A percentile compares a stretch with the other conserved stretches of the same genome.
phyloP scores from a whole-genome alignment of 2,113 vertebrate genomes.

The Gopherus evgoodei region DNA sequence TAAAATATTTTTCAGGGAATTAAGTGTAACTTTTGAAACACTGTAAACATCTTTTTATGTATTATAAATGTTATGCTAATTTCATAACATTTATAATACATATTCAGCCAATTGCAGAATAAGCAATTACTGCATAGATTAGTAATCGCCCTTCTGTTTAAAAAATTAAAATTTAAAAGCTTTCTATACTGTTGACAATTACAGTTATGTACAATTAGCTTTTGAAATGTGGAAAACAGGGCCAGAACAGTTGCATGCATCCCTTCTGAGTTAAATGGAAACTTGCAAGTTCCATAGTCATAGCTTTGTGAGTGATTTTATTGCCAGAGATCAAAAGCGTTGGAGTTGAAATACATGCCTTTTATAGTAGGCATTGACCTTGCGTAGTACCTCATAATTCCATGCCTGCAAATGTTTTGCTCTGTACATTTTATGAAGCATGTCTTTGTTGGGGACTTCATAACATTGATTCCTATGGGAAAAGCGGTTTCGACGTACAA shows the following conservation, averaged over 20 bases:
- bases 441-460: not conserved
- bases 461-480: not conserved
- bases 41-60: not conserved
- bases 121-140: not conserved
- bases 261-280: not conserved
- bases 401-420: not conserved
- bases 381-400: not conserved
- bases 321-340: not conserved
- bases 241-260: not conserved
- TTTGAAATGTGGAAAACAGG: not conserved
- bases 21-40: not conserved
- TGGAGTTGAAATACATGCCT: not conserved
- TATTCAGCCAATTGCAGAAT: not conserved
- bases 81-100: not conserved
- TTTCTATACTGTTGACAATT: not conserved
- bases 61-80: not conserved
- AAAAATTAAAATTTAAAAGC: not conserved
- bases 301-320: not conserved
- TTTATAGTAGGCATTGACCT: not conserved
- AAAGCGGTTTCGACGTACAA: too few species aligned
- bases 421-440: not conserved
- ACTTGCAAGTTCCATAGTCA: not conserved
- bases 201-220: not conserved
- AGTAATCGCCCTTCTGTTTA: constrained; percentile 10
- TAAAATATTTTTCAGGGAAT: not conserved